Evolutionary conservation across 1,140 invertebrate species (phyloP).

Genomic region (Calliphora vicina): DNA sequence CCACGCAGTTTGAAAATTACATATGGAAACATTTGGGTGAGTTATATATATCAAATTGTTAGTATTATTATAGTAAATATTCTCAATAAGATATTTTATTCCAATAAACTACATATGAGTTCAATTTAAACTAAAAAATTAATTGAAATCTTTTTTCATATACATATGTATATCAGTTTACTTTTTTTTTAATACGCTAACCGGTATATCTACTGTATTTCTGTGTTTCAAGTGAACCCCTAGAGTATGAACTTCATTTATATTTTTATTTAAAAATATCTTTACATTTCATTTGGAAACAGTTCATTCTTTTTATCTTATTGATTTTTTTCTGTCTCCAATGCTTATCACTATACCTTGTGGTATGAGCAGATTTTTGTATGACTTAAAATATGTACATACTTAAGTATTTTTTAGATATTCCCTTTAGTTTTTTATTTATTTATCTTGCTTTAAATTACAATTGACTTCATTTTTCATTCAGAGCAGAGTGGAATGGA

Average conservation of each 20-base stretch:
- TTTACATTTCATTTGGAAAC: not conserved
- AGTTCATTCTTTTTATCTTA: not conserved
- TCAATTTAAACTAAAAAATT: not conserved
- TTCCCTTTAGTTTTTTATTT: not conserved
- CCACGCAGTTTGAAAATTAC: slow-evolving; percentile 59
- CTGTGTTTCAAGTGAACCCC: not conserved
- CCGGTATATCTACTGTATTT: not conserved
- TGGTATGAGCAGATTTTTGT: not conserved
- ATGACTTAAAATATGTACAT: not conserved
- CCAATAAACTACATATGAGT: no score
- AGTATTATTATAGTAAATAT: not conserved
- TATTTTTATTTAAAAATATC: not conserved
- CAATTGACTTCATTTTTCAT: not conserved
- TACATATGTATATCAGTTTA: no score
- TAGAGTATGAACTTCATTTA: not conserved
- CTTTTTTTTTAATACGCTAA: no score
- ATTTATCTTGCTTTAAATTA: not conserved
- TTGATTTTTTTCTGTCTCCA: not conserved
- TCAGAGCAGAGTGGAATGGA: not conserved
- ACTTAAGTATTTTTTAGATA: not conserved
- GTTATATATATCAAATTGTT: no score
- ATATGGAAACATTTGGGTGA: slow-evolving; percentile 63
- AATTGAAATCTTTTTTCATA: not conserved
- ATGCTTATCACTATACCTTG: not conserved
- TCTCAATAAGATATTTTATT: no score